These are phyloP conservation scores for Columba guinea DNA, from an alignment of 2,797 vertebrate species.

Conservation along the genomic window DNA sequence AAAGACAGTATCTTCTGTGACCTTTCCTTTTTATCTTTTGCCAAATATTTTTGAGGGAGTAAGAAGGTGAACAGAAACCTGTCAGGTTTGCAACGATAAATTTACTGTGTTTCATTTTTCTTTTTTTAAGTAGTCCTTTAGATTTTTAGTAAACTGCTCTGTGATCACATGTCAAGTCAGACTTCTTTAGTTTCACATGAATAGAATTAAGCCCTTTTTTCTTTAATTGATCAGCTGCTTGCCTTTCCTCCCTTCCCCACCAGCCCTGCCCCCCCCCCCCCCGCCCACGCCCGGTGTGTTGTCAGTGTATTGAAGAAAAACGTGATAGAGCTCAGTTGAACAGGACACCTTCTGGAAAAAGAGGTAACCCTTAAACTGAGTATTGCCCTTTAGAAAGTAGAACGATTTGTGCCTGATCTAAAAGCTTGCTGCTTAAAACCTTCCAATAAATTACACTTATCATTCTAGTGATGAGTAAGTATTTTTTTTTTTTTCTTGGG, in stretches of 20 bases:
- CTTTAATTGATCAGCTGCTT: not conserved
- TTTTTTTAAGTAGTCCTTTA: not conserved
- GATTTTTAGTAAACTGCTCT: conserved; percentile 3
- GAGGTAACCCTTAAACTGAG: not conserved
- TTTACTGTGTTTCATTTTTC: not conserved
- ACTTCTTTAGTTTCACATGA: not conserved
- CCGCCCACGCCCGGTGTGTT: not conserved
- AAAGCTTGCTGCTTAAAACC: not conserved
- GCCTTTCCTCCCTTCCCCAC: not conserved
- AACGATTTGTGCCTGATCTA: not conserved
- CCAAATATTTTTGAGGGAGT: not conserved
- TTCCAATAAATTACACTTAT: not conserved
- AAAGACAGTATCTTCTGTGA: not conserved
- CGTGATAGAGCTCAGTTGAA: not conserved
- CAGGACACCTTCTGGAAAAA: not conserved
- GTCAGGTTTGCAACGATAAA: not conserved
- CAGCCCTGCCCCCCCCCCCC: too few relatives aligned
- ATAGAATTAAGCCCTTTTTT: not conserved
- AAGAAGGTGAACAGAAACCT: not conserved
- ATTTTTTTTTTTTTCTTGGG: not conserved
- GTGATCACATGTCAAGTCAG: not conserved
- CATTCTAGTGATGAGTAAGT: not conserved
- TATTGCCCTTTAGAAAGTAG: not conserved
- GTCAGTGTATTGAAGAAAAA: not conserved
- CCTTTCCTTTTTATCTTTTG: not conserved